Evolutionary conservation across 2,113 vertebrate genomes (phyloP), one percentile per base, ranked within the genome.

Genomic region (Triplophysa tibetana): DNA sequence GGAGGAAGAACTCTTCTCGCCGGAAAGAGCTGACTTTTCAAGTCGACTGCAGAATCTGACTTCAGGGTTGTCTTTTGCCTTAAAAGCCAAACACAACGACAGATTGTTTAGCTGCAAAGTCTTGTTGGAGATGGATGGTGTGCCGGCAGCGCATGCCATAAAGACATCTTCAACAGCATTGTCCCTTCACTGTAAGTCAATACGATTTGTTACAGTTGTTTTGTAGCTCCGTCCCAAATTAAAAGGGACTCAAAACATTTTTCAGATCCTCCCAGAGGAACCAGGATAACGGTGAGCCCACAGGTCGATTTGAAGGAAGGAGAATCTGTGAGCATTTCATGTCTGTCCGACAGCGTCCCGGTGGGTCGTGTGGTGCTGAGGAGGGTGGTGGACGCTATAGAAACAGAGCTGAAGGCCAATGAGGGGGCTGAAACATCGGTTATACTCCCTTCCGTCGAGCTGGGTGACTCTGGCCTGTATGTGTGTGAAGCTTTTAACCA

Each of bases 241-340:
- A 38, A 38, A 38, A 38, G 33, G 33, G 33, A 38, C 7, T 45
- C 11, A 45, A 45, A 45, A 41, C 8, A 11, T 78, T 75, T 48
- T 84, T 78, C 86, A 94, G 89, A 75, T 81, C 66, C 87, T 61
- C 88, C 78, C 45, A 89, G 86, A 83, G 86, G 84, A 5, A 90
- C 82, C 23, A 74, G 75, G 0, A 85, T 92, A 72, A 83, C 6
- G 54, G 84, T 88, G 81, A 92, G 87, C 60, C 88, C 88, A 50
- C 88, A 85, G 61, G 78, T 82, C 10, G 83, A 70, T n/a, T 85
- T 73, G 8, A 91, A 85, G 70, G 80, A 90, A 84, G 92, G 91
- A 82, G 89, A 92, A 69, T 85, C 72, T 1, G 82, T 92, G 84
- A 87, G 68, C 23, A 81, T 93, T 74, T 87, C 82, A 67, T 89